phyloP scores from a whole-genome alignment of 2,797 vertebrate species.

The Cryptoprocta ferox region DNA sequence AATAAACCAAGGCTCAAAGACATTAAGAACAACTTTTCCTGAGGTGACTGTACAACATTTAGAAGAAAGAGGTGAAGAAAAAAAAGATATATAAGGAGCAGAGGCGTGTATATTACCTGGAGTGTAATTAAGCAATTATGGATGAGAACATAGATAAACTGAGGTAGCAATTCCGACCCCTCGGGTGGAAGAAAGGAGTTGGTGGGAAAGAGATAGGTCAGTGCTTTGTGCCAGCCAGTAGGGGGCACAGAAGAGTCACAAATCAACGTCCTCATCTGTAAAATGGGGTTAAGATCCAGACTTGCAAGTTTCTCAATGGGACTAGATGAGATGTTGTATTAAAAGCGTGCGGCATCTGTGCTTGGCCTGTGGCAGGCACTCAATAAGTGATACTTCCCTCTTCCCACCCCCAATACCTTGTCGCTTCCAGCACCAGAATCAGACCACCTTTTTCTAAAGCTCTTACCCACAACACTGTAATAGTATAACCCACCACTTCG shows the following conservation, averaged over 20 bases:
- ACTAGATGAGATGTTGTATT: neutral
- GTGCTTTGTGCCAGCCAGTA: slow-evolving; percentile 26
- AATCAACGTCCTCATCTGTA: slow-evolving; percentile 63
- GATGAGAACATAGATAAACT: neutral
- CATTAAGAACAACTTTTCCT: neutral
- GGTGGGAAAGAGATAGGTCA: neutral
- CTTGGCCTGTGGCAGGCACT: neutral
- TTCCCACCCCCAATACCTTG: neutral
- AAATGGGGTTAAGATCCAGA: slow-evolving; percentile 55
- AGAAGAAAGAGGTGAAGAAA: neutral
- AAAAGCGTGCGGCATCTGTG: neutral
- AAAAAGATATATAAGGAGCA: neutral
- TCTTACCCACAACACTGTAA: neutral
- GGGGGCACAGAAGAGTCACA: slow-evolving; percentile 49
- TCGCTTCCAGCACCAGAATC: neutral
- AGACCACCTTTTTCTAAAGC: neutral
- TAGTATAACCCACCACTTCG: neutral
- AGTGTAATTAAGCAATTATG: neutral
- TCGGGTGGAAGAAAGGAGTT: neutral
- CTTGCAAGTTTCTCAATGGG: neutral
- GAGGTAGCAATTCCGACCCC: neutral
- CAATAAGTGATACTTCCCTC: neutral
- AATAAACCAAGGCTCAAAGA: neutral
- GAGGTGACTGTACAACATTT: neutral
- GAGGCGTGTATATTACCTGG: neutral